Base-by-base conservation (phyloP, 2,888 invertebrate species). In the Brachypterus glaber region DNA sequence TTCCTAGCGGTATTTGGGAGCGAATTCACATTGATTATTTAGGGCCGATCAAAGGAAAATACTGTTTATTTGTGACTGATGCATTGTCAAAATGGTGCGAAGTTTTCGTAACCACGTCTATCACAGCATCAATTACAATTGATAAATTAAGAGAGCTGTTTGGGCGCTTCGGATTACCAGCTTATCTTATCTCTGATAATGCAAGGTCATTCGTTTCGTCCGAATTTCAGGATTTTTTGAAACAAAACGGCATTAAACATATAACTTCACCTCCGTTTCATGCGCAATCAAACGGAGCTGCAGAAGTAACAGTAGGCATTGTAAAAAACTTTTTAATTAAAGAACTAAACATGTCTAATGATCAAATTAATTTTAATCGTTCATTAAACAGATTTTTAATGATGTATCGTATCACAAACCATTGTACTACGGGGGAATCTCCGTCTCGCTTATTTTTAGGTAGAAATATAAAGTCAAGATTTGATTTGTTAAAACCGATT, bases 21-120 rank as follows among this genome's bases (percentile, higher is more conserved):
- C 45, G 66, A n/a, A 40, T 66, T 3, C 66, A 68, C 47, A 46
- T 63, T 7, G 67, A 68, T 46, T 65, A 59, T 50, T 61, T 62
- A 7, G 64, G 63, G 16, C 27, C 27, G 5, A 33, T 7, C 21
- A 37, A 14, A 9, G 17, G 8, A 24, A 30, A n/a, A 37, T 27
- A 31, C 18, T 35, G 35, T 37, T 35, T 44, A 21, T 24, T 44
- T 9, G n/a, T 44, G 3, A 24, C 41, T 9, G 44, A 44, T 33
- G 36, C 44, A 2, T 36, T 25, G n/a, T 35, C 41, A 14, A 21
- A 21, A 21, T 21, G 21, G 21, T 9, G 5, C 7, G 21, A 21
- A 21, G 21, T 9, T 21, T 21, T 21, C 9, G 21, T 43, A 43
- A 30, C 43, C 43, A 40, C 15, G 39, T 41, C 32, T 34, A 32